phyloP scores from a whole-genome alignment of 2,888 invertebrate genomes.

The Bombylius major region DNA sequence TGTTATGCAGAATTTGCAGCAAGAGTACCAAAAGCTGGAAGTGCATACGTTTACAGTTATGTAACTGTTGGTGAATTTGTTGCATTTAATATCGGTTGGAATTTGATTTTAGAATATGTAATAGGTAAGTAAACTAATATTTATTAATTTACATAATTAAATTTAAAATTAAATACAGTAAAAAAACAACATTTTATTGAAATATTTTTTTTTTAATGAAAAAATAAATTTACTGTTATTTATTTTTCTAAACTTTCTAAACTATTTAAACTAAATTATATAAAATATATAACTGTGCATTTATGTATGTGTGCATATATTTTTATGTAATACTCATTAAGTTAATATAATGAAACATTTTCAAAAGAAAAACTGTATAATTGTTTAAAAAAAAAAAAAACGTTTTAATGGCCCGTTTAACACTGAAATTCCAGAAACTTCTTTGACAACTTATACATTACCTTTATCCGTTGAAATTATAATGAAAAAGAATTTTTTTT shows the following conservation, averaged over 20 bases:
- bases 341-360: too few relatives aligned
- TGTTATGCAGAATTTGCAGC: constrained; percentile 77
- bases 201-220: not conserved
- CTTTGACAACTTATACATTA: too few relatives aligned
- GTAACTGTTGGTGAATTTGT: constrained; percentile 68
- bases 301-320: too few relatives aligned
- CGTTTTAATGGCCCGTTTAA: too few relatives aligned
- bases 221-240: not conserved
- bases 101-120: constrained; percentile 65
- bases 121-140: constrained; percentile 43
- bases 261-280: not conserved
- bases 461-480: too few relatives aligned
- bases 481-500: too few relatives aligned
- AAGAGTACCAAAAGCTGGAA: constrained; percentile 67
- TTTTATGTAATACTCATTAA: too few relatives aligned
- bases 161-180: not conserved
- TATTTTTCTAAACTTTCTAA: not conserved
- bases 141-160: constrained; percentile 3
- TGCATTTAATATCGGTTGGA: constrained; percentile 75
- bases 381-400: too few relatives aligned
- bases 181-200: not conserved
- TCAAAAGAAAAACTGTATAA: too few relatives aligned
- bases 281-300: too few relatives aligned
- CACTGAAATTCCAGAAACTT: too few relatives aligned
- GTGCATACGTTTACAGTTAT: constrained; percentile 77